These are phyloP conservation scores for Leucozona laternaria DNA, from an alignment of 2,888 invertebrate genomes.

Conservation along the genomic window DNA sequence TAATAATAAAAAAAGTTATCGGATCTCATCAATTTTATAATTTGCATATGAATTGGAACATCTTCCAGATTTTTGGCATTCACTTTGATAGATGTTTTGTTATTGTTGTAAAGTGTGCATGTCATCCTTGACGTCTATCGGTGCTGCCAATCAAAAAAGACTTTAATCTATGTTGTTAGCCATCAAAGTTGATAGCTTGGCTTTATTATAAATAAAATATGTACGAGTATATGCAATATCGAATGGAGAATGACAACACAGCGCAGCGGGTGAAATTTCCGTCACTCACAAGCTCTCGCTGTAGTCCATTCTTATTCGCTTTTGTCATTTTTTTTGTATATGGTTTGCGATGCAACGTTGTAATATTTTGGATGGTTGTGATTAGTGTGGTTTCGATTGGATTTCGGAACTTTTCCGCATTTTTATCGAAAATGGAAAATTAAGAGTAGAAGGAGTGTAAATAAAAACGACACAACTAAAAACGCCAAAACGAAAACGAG, in stretches of 20 bases:
- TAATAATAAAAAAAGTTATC: neutral
- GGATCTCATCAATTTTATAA: conserved; percentile 36
- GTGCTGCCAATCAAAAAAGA: conserved; percentile 19
- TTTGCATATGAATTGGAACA: conserved; percentile 56
- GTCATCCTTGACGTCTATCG: conserved; percentile 17
- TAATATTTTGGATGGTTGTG: neutral
- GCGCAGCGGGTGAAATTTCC: conserved; percentile 9
- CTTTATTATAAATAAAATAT: no score
- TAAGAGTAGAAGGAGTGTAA: no score
- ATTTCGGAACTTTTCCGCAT: no score
- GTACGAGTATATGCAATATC: neutral
- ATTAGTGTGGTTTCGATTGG: no score
- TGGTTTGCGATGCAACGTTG: neutral
- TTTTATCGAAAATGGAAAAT: no score
- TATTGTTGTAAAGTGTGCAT: conserved; percentile 8
- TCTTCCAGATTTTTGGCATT: conserved; percentile 46
- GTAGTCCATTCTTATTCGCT: neutral
- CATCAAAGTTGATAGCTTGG: conserved; percentile 15
- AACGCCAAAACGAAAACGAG: no score
- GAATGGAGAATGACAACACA: neutral
- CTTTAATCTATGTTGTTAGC: conserved; percentile 11
- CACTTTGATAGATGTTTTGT: conserved; percentile 10
- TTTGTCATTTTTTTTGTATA: neutral
- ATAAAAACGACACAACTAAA: no score
- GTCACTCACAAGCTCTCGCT: neutral